phyloP scores from a whole-genome alignment of 30 jellyfish, hydroid and myxozoan species.

The Turritopsis dohrnii region DNA sequence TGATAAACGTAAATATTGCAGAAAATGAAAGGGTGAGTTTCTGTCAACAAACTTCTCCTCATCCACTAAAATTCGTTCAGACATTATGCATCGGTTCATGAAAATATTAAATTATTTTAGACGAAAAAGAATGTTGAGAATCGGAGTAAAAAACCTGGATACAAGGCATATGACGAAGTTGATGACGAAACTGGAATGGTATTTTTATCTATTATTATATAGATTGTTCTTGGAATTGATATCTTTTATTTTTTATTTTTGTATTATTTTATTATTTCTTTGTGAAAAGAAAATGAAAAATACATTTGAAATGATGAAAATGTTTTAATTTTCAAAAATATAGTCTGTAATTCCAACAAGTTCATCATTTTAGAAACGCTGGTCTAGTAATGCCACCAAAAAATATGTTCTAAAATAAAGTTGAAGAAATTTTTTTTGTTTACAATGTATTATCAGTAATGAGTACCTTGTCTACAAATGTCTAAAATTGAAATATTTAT shows the following conservation, averaged over 20 bases:
- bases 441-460: too few relatives aligned
- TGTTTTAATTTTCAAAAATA: too few relatives aligned
- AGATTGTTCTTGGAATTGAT: too few relatives aligned
- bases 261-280: too few relatives aligned
- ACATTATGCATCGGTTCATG: not conserved
- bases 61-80: not conserved
- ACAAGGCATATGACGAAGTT: conserved; percentile 86
- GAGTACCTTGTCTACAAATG: not conserved
- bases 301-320: too few relatives aligned
- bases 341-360: too few relatives aligned
- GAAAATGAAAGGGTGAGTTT: conserved; percentile 62
- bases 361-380: too few relatives aligned
- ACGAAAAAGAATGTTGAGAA: conserved; percentile 64
- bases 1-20: conserved; percentile 65
- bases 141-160: conserved; percentile 70
- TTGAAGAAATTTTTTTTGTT: too few relatives aligned
- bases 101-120: conserved; percentile 24
- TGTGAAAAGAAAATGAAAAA: too few relatives aligned
- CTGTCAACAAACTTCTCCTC: not conserved
- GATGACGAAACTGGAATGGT: conserved; percentile 97
- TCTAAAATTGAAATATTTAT: not conserved
- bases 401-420: too few relatives aligned
- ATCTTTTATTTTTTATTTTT: too few relatives aligned
- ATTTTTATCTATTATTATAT: not conserved
- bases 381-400: too few relatives aligned